Evolutionary conservation across 92 coral and sea anemone species (phyloP), one percentile per base, ranked within the genome.

Genomic region (Epizoanthus fatuus): DNA sequence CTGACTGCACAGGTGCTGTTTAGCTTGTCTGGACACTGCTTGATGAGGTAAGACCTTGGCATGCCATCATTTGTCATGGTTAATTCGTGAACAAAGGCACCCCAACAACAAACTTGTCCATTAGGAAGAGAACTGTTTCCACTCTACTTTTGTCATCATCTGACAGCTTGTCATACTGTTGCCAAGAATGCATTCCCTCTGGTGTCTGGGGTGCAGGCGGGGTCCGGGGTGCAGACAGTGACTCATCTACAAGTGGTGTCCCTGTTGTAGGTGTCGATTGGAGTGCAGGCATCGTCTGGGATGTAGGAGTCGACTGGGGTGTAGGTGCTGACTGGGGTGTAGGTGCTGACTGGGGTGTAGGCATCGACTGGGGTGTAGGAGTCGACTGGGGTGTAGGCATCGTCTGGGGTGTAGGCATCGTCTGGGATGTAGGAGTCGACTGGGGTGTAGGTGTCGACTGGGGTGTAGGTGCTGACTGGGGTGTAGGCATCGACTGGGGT

Each of bases 41-140:
- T 22, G 25, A 22, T 22, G 25, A 22, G 25, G 25, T 22, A 22
- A 22, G 25, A 22, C 25, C 25, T 79, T 7, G 84, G 85, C 74
- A 80, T 42, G 25, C 74, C 85, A 62, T 80, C 85, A 62, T 19
- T 39, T 14, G 52, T 17, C 85, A 80, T 80, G 4, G 9, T 54
- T 17, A 80, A 11, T 37, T 80, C 85, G 57, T 80, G 74, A 11
- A 80, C 29, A 62, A 80, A 80, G 56, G 74, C 74, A 80, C 57
- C 85, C 25, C 25, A 22, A 22, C 25, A 22, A 22, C 25, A 22
- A 22, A 22, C 25, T 22, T 22, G 25, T 22, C 85, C 85, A 80
- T 62, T 17, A 80, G 10, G 16, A 80, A 63, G 29, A 80, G 67
- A 1, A 80, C 22, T 2, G 85, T 13, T 32, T 80, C 74, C 25